Evolutionary conservation across 2,113 vertebrate genomes (phyloP).

Genomic region (Grus americana): DNA sequence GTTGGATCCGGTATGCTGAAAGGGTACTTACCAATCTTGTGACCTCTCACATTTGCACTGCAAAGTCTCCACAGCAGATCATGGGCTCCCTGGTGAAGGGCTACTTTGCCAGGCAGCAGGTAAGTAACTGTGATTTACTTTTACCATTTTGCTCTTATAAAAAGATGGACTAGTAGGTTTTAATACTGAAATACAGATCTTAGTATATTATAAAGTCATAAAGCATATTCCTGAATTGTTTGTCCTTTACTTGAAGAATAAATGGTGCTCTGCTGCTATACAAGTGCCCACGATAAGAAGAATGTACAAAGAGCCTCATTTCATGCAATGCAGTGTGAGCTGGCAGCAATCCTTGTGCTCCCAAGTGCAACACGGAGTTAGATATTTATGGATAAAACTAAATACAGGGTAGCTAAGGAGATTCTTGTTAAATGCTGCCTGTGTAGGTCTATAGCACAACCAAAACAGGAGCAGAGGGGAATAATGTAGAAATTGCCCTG

Average conservation of each 20-base stretch:
- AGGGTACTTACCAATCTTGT: slow-evolving; percentile 88
- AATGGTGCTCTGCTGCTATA: background rate
- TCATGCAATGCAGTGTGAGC: background rate
- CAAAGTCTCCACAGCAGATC: slow-evolving; percentile 94
- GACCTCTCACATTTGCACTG: slow-evolving; percentile 92
- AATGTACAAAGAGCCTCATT: background rate
- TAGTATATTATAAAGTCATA: background rate
- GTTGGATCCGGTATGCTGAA: slow-evolving; percentile 95
- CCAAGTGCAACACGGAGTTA: background rate
- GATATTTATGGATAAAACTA: background rate
- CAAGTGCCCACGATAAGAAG: background rate
- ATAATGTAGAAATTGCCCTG: background rate
- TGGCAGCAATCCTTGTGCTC: background rate
- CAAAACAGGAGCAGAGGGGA: background rate
- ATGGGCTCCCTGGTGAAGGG: slow-evolving; percentile 97
- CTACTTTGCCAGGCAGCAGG: slow-evolving; percentile 91
- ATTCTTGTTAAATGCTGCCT: background rate
- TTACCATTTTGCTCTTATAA: background rate
- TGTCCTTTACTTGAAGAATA: background rate
- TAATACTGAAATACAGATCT: background rate
- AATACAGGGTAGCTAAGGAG: background rate
- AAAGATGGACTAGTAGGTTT: background rate
- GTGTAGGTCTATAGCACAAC: background rate
- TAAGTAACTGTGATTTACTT: slow-evolving; percentile 43
- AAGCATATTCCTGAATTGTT: background rate